A percentile compares a stretch with the other conserved stretches of the same genome.
Evolutionary conservation across 2,797 vertebrate genomes (phyloP).

Genomic region (Alca torda): DNA sequence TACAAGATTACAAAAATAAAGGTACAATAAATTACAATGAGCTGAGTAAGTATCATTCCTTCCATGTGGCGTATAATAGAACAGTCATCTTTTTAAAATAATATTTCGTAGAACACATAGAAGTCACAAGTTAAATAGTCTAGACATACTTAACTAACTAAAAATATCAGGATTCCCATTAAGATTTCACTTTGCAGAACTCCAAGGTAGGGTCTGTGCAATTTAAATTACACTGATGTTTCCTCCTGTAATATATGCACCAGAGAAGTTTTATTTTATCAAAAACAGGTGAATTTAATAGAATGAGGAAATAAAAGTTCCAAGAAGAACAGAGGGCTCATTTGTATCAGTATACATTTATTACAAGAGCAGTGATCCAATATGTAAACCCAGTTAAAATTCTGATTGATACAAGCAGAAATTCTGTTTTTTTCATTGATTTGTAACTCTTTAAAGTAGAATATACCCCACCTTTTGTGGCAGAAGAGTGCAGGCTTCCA

Average conservation of each 20-base stretch:
- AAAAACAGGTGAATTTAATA: not conserved
- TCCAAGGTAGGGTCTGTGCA: not conserved
- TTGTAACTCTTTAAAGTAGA: not conserved
- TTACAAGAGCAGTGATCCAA: not conserved
- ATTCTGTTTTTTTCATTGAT: not conserved
- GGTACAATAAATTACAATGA: not conserved
- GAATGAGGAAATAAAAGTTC: not conserved
- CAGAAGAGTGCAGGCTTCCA: not conserved
- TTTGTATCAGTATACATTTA: not conserved
- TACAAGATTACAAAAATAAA: not conserved
- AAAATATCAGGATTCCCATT: not conserved
- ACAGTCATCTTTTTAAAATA: not conserved
- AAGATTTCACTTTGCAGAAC: not conserved
- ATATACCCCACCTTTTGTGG: not conserved
- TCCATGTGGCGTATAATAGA: not conserved
- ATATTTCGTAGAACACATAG: not conserved
- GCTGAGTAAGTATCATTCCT: not conserved
- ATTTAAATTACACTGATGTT: not conserved
- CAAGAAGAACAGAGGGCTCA: not conserved
- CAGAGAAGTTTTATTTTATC: not conserved
- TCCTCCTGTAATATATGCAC: not conserved
- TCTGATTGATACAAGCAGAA: not conserved
- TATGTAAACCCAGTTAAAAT: not conserved
- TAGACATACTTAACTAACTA: not conserved
- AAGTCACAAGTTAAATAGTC: not conserved